A percentile compares a stretch with the other conserved stretches of the same genome.
These are phyloP conservation scores for Anomalospiza imberbis DNA, from an alignment of 2,797 vertebrate species.

Conservation along the genomic window DNA sequence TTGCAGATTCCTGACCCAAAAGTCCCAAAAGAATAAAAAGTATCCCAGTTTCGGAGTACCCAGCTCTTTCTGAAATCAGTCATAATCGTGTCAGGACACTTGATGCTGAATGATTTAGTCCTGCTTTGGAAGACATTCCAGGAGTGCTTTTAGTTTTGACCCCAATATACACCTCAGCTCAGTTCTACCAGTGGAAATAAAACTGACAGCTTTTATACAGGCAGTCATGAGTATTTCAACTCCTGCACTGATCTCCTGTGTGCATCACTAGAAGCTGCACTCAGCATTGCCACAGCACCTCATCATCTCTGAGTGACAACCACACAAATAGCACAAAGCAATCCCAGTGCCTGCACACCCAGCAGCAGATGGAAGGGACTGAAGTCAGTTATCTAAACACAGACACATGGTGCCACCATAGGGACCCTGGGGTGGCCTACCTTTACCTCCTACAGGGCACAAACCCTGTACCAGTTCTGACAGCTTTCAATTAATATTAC, in stretches of 20 bases:
- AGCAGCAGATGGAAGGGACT: neutral
- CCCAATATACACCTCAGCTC: neutral
- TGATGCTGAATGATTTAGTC: neutral
- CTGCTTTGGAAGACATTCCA: neutral
- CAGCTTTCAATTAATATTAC: neutral
- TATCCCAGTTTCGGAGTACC: neutral
- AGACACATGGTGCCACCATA: neutral
- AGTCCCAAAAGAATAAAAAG: neutral
- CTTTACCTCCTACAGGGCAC: neutral
- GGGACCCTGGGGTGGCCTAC: neutral
- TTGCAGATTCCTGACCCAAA: neutral
- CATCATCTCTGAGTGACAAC: neutral
- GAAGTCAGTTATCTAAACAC: neutral
- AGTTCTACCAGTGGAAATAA: neutral
- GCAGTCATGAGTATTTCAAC: neutral
- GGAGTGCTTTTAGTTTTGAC: neutral
- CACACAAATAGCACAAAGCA: neutral
- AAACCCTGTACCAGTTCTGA: neutral
- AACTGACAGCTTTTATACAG: neutral
- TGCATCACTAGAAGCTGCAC: neutral
- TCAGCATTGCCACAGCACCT: neutral
- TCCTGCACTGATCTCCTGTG: neutral
- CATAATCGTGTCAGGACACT: neutral
- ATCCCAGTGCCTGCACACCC: neutral
- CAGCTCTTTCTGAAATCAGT: neutral